Conservation (phyloP, 2,888 invertebrate genomes). For the Tribolium freemani region DNA sequence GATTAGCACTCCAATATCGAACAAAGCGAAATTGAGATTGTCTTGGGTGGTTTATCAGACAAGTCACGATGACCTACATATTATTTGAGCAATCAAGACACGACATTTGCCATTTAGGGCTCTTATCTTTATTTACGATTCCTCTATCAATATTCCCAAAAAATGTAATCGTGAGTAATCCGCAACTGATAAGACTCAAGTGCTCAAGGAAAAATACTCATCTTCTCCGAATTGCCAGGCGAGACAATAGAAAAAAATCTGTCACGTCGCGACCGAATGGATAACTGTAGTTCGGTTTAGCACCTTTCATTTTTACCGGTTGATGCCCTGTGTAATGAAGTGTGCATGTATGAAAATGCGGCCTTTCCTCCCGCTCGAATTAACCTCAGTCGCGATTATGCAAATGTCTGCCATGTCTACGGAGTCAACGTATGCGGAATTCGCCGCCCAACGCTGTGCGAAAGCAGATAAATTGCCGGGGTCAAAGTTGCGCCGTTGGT, state of each 20-base stretch:
- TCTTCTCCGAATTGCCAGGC: too few species aligned
- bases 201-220: too few species aligned
- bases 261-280: too few species aligned
- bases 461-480: slow-evolving; percentile 48
- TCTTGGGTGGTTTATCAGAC: neutral
- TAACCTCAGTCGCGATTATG: slow-evolving; percentile 46
- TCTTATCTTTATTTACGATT: slow-evolving; percentile 12
- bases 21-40: neutral
- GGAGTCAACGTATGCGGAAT: slow-evolving; percentile 44
- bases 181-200: neutral
- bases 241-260: too few species aligned
- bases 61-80: slow-evolving; percentile 12
- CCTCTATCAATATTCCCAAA: neutral
- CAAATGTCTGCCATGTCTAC: slow-evolving; percentile 46
- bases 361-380: slow-evolving; percentile 17
- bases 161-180: neutral
- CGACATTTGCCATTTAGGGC: slow-evolving; percentile 13
- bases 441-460: slow-evolving; percentile 29
- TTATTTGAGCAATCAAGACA: neutral
- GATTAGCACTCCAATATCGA: neutral
- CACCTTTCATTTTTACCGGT: neutral
- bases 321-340: slow-evolving; percentile 9
- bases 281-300: neutral
- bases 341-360: neutral
- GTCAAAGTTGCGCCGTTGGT: slow-evolving; percentile 47